Evolutionary conservation across 2,888 invertebrate species (phyloP), one percentile per base, ranked within the genome.

Genomic region (Polydrusus cervinus): DNA sequence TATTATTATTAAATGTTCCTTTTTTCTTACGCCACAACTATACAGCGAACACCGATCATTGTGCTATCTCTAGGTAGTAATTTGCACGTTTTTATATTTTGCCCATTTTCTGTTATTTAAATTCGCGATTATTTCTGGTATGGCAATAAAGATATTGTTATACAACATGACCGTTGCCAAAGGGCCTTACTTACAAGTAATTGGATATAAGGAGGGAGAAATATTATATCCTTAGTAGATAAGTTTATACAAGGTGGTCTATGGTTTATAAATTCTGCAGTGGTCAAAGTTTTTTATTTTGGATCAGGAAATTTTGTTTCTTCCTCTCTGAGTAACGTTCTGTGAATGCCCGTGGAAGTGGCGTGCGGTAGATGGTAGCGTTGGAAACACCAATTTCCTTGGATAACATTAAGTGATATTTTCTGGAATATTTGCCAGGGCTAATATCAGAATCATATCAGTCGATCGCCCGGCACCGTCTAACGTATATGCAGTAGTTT

Each of bases 31-130:
- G 55, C 67, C 67, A 1, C 18, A 45, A 30, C 47, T 45, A 25
- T 51, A 49, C 34, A 34, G 0, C 30, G 16, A 11, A 49, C 34
- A 16, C 0, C 30, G 34, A 16, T 51, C n/a, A 51, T 38, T 47
- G 49, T 47, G 34, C 65, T 38, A 16, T 34, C 38, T 14, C 30
- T 57, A 60, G 49, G 53, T 64, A 40, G 64, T 64, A 71, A 65
- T 71, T 71, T 71, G 71, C 71, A 71, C 64, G 71, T 71, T 62
- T 71, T 71, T 71, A 16, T 65, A 14, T 45, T 53, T 64, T 51
- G 64, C 47, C 61, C 53, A 57, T 64, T 64, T 71, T 51, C 60
- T 71, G 55, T 65, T 64, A 71, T 71, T 71, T 71, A 71, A 62
- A 71, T 71, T 67, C 45, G 47, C 62, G 53, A 71, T 71, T 64